Evolutionary conservation across 2,797 vertebrate genomes (phyloP).

Genomic region (Microhierax caerulescens): DNA sequence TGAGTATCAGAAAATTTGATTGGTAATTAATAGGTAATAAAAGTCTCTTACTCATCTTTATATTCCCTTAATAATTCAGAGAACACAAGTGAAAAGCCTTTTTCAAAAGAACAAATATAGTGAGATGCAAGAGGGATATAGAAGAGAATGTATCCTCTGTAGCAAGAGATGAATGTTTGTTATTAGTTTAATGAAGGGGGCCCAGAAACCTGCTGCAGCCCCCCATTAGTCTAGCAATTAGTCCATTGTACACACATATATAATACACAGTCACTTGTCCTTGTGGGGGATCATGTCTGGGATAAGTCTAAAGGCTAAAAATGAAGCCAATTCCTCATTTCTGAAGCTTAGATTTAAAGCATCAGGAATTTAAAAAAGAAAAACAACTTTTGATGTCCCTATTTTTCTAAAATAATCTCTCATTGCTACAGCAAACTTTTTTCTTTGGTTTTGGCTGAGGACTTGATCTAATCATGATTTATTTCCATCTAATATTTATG

Average conservation of each 20-base stretch:
- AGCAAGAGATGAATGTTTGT: slow-evolving; percentile 46
- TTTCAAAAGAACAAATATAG: neutral
- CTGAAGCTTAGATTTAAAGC: neutral
- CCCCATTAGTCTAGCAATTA: slow-evolving; percentile 37
- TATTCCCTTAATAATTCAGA: neutral
- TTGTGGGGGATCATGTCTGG: neutral
- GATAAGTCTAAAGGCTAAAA: neutral
- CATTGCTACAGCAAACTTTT: neutral
- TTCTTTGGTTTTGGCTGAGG: neutral
- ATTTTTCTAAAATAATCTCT: neutral
- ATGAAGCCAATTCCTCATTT: neutral
- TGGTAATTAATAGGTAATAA: neutral
- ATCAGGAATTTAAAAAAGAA: neutral
- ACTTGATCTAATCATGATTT: neutral
- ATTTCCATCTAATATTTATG: neutral
- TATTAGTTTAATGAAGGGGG: slow-evolving; percentile 34
- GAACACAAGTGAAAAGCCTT: neutral
- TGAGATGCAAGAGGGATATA: neutral
- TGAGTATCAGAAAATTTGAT: neutral
- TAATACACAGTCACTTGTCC: neutral
- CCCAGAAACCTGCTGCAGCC: slow-evolving; percentile 27
- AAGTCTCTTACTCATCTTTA: neutral
- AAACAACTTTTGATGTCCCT: neutral
- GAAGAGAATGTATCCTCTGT: slow-evolving; percentile 24
- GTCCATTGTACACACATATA: slow-evolving; percentile 6